phyloP scores from a whole-genome alignment of 2,113 vertebrate genomes.

The Elachura formosa region DNA sequence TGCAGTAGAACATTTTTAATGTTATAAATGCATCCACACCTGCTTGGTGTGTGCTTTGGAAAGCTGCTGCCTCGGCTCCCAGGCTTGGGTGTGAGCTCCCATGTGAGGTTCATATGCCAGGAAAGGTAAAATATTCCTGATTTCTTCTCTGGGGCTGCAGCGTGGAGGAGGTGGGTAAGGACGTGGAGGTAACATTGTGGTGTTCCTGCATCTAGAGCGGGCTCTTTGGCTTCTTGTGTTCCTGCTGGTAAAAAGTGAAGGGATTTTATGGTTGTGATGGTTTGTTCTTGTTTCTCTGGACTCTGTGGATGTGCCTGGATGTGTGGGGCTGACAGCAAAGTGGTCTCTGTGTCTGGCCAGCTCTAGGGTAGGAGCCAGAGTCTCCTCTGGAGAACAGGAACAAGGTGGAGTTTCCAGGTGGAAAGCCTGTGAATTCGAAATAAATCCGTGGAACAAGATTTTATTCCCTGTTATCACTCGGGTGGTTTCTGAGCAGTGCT shows the following conservation, averaged over 20 bases:
- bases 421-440: not conserved
- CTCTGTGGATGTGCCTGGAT: not conserved
- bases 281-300: not conserved
- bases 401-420: not conserved
- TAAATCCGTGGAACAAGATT: accelerated
- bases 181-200: accelerated
- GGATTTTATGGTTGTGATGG: not conserved
- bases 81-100: accelerated
- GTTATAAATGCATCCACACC: too few relatives aligned
- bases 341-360: not conserved
- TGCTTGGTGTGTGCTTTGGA: accelerated
- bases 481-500: not conserved
- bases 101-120: accelerated
- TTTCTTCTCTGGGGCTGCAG: not conserved
- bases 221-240: not conserved
- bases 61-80: not conserved
- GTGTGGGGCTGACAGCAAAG: not conserved
- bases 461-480: not conserved
- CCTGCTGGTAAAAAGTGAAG: not conserved
- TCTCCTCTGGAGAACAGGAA: not conserved
- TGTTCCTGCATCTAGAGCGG: accelerated
- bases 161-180: not conserved
- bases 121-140: not conserved
- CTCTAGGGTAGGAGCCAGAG: not conserved
- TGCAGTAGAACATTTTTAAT: accelerated